Percentiles rank a stretch among this genome's conserved stretches.
Evolutionary conservation across 2,797 vertebrate species (phyloP).

Genomic region (Phataginus tetradactyla): DNA sequence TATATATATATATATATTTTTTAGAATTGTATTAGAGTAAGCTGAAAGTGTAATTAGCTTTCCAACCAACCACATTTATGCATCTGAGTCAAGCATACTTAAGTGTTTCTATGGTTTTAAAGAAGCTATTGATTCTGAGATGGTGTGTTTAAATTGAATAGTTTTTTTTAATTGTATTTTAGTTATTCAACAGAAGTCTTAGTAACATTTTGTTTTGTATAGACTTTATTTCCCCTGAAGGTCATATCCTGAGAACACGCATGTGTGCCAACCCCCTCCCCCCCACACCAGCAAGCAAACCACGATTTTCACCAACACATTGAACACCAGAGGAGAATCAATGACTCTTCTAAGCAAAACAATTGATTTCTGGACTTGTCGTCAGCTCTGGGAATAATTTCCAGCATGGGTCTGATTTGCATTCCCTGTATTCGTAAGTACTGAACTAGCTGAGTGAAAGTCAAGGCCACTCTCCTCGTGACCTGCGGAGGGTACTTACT

Average conservation of each 20-base stretch:
- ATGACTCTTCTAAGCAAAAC: neutral
- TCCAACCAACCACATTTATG: neutral
- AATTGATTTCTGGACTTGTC: neutral
- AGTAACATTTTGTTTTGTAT: neutral
- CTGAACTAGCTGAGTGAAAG: neutral
- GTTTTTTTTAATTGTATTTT: neutral
- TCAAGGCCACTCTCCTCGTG: neutral
- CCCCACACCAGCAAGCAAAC: neutral
- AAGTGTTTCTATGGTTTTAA: neutral
- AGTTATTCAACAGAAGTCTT: neutral
- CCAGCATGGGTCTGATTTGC: neutral
- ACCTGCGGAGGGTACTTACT: neutral
- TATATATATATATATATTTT: neutral
- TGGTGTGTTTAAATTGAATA: neutral
- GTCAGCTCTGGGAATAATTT: neutral
- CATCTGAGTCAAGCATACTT: neutral
- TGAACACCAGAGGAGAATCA: neutral
- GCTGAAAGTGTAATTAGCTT: neutral
- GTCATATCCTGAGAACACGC: neutral
- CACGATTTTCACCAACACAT: neutral
- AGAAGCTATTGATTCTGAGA: slow-evolving; percentile 18
- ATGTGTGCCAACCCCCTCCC: fast-evolving
- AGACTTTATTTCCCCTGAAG: neutral
- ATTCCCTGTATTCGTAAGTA: neutral
- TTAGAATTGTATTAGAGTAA: neutral